Base-by-base conservation (phyloP, 2,113 vertebrate genomes). In the Aegithalos caudatus region DNA sequence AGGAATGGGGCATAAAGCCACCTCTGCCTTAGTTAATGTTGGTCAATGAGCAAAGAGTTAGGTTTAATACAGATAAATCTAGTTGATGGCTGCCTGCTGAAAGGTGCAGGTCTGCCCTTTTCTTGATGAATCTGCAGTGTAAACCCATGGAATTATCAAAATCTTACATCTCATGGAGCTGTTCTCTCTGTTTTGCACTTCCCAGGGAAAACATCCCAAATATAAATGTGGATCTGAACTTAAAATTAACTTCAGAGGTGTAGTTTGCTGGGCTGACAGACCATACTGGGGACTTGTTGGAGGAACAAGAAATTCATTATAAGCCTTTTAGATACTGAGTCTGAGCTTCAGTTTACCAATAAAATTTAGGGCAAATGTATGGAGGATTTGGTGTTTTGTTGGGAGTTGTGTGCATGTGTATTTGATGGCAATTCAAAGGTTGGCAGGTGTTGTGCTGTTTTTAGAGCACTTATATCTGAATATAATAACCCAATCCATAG, bases 191-290 rank as follows among this genome's bases (percentile, higher is more conserved):
- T 67, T 73, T 44, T 67, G 28, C 0, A 0, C 35, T 51, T 76
- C 25, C 28, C 11, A 8, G 40, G 38, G 22, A 45, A 44, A 69
- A 50, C 0, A 0, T 64, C 48, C 29, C 76, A 40, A 12, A 7
- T 70, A 11, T 2, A 53, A 69, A 40, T 2, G 1, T 44, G 45
- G 4, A 14, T 38, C 35, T 61, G 40, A n/a, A n/a, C 37, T 88
- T 81, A 44, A 47, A 14, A 9, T 88, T 37, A 35, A 31, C 35
- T 31, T 31, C 17, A 19, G 24, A 82, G 14, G 6, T 72, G 37
- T 72, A 56, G 23, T 38, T 64, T 86, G 37, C 54, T 92, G 54
- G 27, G 12, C 47, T 91, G 53, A 47, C 15, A 38, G 48, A 21
- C 69, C 28, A 4, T 48, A 11, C 44, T 37, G 72, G 27, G 23